Conservation (phyloP, 2,888 invertebrate species). For the Cryptus armator region DNA sequence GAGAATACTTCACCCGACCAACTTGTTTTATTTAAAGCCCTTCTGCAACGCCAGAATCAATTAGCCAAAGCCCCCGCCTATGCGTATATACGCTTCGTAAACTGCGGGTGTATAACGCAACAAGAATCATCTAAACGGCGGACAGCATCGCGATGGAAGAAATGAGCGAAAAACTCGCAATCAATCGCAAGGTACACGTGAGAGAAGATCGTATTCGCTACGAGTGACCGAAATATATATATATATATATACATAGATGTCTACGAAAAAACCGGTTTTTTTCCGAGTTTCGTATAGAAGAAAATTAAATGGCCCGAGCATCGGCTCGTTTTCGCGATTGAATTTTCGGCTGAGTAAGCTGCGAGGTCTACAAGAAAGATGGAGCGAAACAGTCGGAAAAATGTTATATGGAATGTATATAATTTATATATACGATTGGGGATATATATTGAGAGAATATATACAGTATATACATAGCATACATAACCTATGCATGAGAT, state of each 20-base stretch:
- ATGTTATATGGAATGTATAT: too few species aligned
- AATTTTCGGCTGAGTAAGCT: conserved; percentile 44
- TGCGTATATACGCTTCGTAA: conserved; percentile 73
- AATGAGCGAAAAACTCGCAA: conserved; percentile 15
- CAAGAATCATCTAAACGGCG: conserved; percentile 41
- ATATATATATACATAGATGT: conserved; percentile 30
- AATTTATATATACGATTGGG: too few species aligned
- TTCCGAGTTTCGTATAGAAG: conserved; percentile 70
- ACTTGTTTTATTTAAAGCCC: conserved; percentile 80
- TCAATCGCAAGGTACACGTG: not conserved
- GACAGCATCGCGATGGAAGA: conserved; percentile 7
- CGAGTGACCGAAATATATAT: conserved; percentile 53
- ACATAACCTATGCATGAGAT: too few species aligned
- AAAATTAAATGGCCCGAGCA: conserved; percentile 75
- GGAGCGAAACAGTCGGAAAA: not conserved
- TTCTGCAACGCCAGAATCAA: conserved; percentile 79
- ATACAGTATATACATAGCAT: too few species aligned
- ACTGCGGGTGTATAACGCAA: conserved; percentile 63
- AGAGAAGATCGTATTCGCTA: conserved; percentile 63
- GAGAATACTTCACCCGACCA: conserved; percentile 67
- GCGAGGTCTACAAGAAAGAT: not conserved
- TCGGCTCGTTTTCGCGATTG: conserved; percentile 49
- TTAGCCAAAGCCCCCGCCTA: conserved; percentile 78
- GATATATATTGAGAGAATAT: too few species aligned
- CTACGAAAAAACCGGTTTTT: conserved; percentile 74